Percentiles rank a stretch among this genome's conserved stretches.
phyloP scores from a whole-genome alignment of 2,888 invertebrate genomes.

The Agonum fuliginosum region DNA sequence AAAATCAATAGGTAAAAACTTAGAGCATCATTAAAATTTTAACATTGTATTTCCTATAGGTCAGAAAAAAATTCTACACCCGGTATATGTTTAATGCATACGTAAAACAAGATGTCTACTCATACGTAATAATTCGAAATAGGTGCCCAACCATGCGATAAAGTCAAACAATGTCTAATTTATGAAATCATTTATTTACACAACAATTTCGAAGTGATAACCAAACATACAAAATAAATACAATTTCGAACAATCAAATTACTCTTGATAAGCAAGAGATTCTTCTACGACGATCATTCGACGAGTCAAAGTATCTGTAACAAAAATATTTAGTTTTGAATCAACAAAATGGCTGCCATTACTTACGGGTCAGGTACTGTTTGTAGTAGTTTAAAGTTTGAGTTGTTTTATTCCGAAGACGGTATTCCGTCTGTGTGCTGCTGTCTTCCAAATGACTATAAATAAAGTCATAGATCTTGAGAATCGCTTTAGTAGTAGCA shows the following conservation, averaged over 20 bases:
- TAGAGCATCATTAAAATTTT: too few species aligned
- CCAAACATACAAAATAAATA: background rate
- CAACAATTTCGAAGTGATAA: background rate
- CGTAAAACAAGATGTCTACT: too few species aligned
- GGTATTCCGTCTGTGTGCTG: background rate
- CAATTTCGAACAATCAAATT: background rate
- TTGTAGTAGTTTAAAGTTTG: background rate
- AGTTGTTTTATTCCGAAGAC: background rate
- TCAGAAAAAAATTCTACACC: too few species aligned
- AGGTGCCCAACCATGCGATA: background rate
- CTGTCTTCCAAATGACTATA: background rate
- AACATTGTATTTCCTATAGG: too few species aligned
- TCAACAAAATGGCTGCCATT: background rate
- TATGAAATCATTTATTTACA: background rate
- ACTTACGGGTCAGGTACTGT: background rate
- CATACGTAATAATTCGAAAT: too few species aligned
- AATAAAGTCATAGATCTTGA: background rate
- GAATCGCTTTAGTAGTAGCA: background rate
- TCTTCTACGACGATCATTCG: background rate
- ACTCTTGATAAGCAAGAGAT: background rate
- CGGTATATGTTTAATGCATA: too few species aligned
- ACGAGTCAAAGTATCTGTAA: background rate
- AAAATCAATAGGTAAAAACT: too few species aligned
- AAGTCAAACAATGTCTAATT: background rate
- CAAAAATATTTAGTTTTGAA: background rate